Base-by-base conservation (phyloP, 2,888 invertebrate species). In the Ptychoptera albimana region DNA sequence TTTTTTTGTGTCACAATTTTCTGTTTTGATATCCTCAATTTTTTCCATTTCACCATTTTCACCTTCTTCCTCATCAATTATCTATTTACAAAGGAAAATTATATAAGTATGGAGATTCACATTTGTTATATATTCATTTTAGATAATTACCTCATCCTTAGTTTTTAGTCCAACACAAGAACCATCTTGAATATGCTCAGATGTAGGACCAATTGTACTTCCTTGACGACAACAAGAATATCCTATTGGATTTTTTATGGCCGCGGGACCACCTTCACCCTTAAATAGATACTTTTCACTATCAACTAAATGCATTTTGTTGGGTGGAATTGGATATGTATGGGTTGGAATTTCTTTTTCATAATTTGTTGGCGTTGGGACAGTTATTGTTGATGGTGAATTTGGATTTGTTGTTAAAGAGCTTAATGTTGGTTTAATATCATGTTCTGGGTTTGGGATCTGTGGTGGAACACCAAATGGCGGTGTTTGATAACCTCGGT, bases 161-260 rank as follows among this genome's bases (percentile, higher is more conserved):
- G 79, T 79, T 60, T 79, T 79, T 45, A 80, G 67, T 8, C 80
- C 81, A 47, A 75, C 72, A 56, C 82, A 82, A 39, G 77, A 78
- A 23, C 81, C 82, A 44, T 81, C 82, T 54, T 79, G 71, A 34
- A 81, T 61, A 57, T 82, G 82, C 58, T 82, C 82, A 2, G 75
- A 74, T 6, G 80, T 79, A 15, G 82, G 81, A 49, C 78, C 75
- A 49, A 77, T 75, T 2, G 77, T 80, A 4, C 82, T 78, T 16
- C 81, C 82, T 59, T 79, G 75, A 32, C 82, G 73, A 59, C 82
- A 82, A 54, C 82, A 82, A 52, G 82, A 76, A 47, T 79, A 79
- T 8, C 82, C 82, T 39, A 73, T 64, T 55, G 73, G 75, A 46
- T 72, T 71, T 50, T 69, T 72, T 43, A 79, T 69, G 42, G 69